These are phyloP conservation scores for Ashinkailepas kermadecensis DNA, from an alignment of 2,888 invertebrate genomes.

Conservation along the genomic window DNA sequence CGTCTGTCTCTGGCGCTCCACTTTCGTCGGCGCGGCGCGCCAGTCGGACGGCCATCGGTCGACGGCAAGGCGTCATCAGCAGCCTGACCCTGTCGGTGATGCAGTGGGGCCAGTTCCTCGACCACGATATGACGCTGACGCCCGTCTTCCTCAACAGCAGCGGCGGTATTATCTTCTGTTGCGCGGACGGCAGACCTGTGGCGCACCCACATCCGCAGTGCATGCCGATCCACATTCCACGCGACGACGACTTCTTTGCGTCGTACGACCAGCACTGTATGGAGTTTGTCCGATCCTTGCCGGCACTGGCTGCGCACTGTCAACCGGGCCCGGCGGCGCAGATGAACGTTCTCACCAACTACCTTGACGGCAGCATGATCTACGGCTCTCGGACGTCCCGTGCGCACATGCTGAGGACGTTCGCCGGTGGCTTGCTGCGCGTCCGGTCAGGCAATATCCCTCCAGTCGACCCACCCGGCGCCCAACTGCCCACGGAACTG, in stretches of 20 bases:
- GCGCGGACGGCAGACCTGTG: neutral
- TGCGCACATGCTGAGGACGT: slow-evolving; percentile 56
- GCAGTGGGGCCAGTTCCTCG: slow-evolving; percentile 33
- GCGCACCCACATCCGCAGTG: slow-evolving; percentile 53
- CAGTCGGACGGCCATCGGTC: slow-evolving; percentile 53
- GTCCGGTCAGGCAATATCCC: slow-evolving; percentile 30
- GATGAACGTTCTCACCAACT: slow-evolving; percentile 53
- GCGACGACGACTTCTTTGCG: slow-evolving; percentile 51
- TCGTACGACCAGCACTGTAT: slow-evolving; percentile 4
- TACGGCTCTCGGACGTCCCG: slow-evolving; percentile 66
- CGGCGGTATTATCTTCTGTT: neutral
- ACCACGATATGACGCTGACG: slow-evolving; percentile 33
- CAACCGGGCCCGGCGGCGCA: slow-evolving; percentile 28
- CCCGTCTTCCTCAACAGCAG: slow-evolving; percentile 26
- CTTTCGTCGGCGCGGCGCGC: slow-evolving; percentile 70
- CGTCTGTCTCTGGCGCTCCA: slow-evolving; percentile 36
- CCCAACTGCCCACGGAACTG: slow-evolving; percentile 46
- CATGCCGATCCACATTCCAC: slow-evolving; percentile 54
- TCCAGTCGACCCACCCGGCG: slow-evolving; percentile 34
- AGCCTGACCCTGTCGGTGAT: slow-evolving; percentile 59
- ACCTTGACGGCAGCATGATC: slow-evolving; percentile 67
- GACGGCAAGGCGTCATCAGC: slow-evolving; percentile 56
- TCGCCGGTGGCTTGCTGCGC: slow-evolving; percentile 39
- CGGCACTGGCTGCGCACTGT: neutral
- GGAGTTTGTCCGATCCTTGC: neutral